Conservation (phyloP, 2,888 invertebrate genomes). For the Bugulina stolonifera region DNA sequence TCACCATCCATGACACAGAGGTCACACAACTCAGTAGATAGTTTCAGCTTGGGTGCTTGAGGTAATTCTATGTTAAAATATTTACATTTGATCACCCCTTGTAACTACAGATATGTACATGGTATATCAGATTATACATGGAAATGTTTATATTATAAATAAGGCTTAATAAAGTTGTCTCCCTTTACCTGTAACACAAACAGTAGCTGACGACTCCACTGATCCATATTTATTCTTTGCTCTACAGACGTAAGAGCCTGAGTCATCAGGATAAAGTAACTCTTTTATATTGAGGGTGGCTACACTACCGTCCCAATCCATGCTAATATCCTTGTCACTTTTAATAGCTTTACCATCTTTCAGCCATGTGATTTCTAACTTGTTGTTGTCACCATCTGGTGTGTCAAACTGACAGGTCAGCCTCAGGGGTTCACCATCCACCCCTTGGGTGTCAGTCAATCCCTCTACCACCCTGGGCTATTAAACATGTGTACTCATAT, state of each 20-base stretch:
- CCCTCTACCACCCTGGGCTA: not conserved
- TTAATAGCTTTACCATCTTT: not conserved
- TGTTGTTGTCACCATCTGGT: not conserved
- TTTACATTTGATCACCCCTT: too few relatives aligned
- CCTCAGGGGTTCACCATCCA: not conserved
- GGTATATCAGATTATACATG: too few relatives aligned
- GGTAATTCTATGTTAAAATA: too few relatives aligned
- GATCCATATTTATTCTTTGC: constrained; percentile 7
- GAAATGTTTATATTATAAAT: too few relatives aligned
- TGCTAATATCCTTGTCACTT: not conserved
- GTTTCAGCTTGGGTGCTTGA: not conserved
- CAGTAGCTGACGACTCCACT: not conserved
- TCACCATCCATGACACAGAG: not conserved
- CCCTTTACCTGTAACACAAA: constrained; percentile 1
- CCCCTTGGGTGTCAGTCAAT: not conserved
- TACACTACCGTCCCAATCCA: not conserved
- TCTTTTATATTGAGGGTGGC: not conserved
- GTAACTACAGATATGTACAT: too few relatives aligned
- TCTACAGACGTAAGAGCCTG: not conserved
- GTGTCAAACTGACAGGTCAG: not conserved
- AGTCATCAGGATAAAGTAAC: constrained; percentile 16
- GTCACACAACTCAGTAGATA: not conserved
- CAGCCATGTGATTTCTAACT: not conserved
- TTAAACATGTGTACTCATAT: not conserved
- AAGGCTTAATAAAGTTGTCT: too few relatives aligned